A percentile compares a stretch with the other conserved stretches of the same genome.
These are phyloP conservation scores for Limnothrissa miodon DNA, from an alignment of 2,113 vertebrate species.

Conservation along the genomic window DNA sequence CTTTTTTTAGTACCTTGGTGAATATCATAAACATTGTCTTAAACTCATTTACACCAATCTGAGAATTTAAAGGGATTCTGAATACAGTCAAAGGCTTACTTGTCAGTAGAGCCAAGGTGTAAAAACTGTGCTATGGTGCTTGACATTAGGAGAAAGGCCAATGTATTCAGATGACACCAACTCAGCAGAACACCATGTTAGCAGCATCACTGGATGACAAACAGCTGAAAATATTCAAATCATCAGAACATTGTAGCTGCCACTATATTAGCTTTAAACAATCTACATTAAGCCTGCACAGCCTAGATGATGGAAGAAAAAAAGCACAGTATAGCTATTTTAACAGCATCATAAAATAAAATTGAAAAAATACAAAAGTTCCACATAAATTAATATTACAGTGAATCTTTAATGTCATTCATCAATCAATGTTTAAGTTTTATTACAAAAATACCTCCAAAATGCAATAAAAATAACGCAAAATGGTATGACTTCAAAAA, in stretches of 20 bases:
- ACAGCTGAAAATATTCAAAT: background rate
- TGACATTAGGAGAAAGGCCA: background rate
- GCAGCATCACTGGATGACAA: background rate
- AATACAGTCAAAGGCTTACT: no score
- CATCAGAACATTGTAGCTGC: background rate
- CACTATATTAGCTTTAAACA: background rate
- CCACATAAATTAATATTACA: background rate
- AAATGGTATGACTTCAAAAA: background rate
- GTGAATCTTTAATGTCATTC: background rate
- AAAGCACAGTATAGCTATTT: background rate
- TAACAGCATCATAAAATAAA: background rate
- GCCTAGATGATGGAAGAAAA: background rate
- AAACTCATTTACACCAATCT: no score
- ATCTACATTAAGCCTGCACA: background rate
- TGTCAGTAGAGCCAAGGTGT: no score
- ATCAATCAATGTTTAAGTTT: constrained; percentile 6
- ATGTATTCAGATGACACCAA: background rate
- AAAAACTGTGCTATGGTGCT: background rate
- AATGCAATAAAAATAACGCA: constrained; percentile 9
- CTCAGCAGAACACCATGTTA: background rate
- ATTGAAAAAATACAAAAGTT: background rate
- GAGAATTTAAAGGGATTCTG: no score
- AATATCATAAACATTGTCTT: no score
- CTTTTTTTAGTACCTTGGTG: no score
- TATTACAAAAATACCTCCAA: constrained; percentile 38